Percentiles rank a stretch among this genome's conserved stretches.
phyloP scores from a whole-genome alignment of 2,888 invertebrate species.

The Xylocampa areola region DNA sequence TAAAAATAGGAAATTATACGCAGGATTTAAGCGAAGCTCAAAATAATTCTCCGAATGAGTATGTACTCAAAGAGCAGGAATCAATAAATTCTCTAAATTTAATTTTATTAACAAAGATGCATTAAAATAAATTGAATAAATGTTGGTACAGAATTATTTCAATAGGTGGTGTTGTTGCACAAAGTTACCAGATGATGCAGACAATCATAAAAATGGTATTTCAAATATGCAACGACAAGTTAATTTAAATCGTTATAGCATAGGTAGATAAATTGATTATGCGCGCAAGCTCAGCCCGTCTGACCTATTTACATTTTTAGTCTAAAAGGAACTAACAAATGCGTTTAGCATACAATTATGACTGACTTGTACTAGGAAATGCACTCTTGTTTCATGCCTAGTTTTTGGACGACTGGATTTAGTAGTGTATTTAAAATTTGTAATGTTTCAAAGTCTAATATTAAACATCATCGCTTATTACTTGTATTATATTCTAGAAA shows the following conservation, averaged over 20 bases:
- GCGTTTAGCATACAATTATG: constrained; percentile 34
- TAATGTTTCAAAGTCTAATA: constrained; percentile 15
- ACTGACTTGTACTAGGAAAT: constrained; percentile 38
- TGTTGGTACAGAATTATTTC: too few relatives aligned
- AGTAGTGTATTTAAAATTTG: constrained; percentile 6
- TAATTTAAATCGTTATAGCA: constrained; percentile 14
- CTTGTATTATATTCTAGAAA: constrained; percentile 16
- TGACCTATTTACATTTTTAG: constrained; percentile 47
- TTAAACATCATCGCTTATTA: constrained; percentile 27
- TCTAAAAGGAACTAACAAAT: constrained; percentile 25
- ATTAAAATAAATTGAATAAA: too few relatives aligned
- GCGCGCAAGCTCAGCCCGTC: constrained; percentile 34
- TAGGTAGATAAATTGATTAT: constrained; percentile 31
- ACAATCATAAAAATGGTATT: not conserved
- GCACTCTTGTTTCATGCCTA: constrained; percentile 34
- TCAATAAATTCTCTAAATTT: too few relatives aligned
- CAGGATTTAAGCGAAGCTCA: too few relatives aligned
- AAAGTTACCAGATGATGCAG: not conserved
- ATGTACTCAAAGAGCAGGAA: too few relatives aligned
- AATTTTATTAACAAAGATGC: too few relatives aligned
- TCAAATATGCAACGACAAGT: constrained; percentile 17
- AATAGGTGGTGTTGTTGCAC: too few relatives aligned
- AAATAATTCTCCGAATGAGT: too few relatives aligned
- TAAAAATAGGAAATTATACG: too few relatives aligned
- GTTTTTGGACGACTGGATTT: constrained; percentile 9